Evolutionary conservation across 2,888 invertebrate genomes (phyloP).

Genomic region (Rhogogaster chlorosoma): DNA sequence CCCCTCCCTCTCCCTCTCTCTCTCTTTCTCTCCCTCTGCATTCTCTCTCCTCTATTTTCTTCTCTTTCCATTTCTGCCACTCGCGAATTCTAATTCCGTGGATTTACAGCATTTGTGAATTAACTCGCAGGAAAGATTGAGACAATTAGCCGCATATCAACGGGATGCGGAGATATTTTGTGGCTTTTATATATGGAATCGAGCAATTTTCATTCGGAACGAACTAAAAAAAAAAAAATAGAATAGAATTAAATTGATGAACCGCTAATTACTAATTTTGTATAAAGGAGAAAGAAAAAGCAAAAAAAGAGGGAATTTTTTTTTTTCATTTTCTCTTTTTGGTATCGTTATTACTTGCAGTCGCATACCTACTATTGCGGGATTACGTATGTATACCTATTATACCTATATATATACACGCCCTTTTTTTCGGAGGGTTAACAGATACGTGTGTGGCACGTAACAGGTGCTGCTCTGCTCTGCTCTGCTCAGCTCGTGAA

Average conservation of each 20-base stretch:
- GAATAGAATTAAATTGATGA: background rate
- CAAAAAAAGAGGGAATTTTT: background rate
- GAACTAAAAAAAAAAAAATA: background rate
- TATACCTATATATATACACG: background rate
- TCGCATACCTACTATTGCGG: background rate
- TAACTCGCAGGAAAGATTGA: slow-evolving; percentile 8
- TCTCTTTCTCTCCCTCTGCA: background rate
- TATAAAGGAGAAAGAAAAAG: too few relatives aligned
- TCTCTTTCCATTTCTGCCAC: background rate
- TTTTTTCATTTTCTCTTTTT: background rate
- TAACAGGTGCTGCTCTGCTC: slow-evolving; percentile 59
- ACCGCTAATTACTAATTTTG: background rate
- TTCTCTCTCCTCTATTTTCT: background rate
- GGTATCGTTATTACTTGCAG: background rate
- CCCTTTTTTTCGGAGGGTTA: background rate
- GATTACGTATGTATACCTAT: background rate
- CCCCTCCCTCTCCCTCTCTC: background rate
- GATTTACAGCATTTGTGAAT: background rate
- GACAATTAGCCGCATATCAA: slow-evolving; percentile 14
- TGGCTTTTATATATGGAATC: background rate
- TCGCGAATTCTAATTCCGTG: slow-evolving; percentile 1
- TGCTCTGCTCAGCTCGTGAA: slow-evolving; percentile 49
- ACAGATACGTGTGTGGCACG: slow-evolving; percentile 30
- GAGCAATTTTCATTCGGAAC: background rate
- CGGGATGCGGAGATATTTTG: background rate